These are phyloP conservation scores for Lasioglossum villosulum DNA, from an alignment of 2,888 invertebrate species.

Conservation along the genomic window DNA sequence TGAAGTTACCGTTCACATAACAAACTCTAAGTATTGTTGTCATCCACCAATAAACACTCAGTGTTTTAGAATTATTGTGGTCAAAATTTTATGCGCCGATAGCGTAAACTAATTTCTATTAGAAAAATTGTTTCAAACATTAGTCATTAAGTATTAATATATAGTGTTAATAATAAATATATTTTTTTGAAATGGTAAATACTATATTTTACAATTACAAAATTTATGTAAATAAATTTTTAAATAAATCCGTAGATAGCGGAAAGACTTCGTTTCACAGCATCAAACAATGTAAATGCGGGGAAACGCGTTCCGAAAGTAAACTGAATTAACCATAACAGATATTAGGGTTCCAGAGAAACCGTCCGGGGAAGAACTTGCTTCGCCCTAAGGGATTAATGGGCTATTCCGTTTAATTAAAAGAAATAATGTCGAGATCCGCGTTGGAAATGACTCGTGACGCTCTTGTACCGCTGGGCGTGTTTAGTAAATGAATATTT, in stretches of 20 bases:
- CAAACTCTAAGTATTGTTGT: no score
- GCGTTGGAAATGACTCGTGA: not conserved
- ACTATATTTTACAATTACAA: no score
- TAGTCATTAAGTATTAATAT: no score
- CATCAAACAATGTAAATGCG: not conserved
- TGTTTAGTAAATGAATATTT: not conserved
- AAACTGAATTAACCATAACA: not conserved
- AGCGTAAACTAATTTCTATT: no score
- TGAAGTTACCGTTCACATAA: no score
- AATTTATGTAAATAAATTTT: no score
- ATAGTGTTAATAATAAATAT: not conserved
- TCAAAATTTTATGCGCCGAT: no score
- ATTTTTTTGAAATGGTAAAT: not conserved
- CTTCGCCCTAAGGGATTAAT: not conserved
- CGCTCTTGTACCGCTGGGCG: not conserved
- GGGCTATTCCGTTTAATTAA: not conserved
- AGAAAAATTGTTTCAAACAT: no score
- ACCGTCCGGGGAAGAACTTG: not conserved
- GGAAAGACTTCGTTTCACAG: not conserved
- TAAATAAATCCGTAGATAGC: not conserved
- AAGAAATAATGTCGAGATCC: not conserved
- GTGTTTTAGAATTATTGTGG: no score
- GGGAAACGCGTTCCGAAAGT: not conserved
- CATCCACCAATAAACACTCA: no score
- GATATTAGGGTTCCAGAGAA: not conserved